A percentile compares a stretch with the other conserved stretches of the same genome.
These are phyloP conservation scores for Halocaridina rubra DNA, from an alignment of 2,888 invertebrate species.

Conservation along the genomic window DNA sequence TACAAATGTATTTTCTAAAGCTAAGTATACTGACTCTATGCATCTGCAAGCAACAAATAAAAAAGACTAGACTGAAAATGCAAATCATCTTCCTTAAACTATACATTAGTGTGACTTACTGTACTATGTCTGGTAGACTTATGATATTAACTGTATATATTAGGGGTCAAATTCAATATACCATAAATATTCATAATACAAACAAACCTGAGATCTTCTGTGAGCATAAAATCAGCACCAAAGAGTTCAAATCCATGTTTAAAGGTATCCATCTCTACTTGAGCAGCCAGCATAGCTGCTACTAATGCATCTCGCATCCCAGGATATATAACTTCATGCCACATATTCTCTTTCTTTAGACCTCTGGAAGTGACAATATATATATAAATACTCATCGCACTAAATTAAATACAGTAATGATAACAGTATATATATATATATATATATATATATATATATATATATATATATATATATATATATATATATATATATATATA, in stretches of 20 bases:
- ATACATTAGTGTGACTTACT: too few species aligned
- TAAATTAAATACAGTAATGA: too few species aligned
- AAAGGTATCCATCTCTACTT: constrained; percentile 75
- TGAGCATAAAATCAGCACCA: constrained; percentile 92
- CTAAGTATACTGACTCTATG: too few species aligned
- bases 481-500: background rate
- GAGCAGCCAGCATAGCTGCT: constrained; percentile 78
- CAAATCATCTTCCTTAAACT: too few species aligned
- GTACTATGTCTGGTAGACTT: too few species aligned
- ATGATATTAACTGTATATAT: too few species aligned
- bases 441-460: background rate
- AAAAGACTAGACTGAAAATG: too few species aligned
- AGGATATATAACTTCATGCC: constrained; percentile 82
- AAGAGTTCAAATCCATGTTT: constrained; percentile 88
- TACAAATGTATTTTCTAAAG: too few species aligned
- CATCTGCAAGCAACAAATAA: too few species aligned
- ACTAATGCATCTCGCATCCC: constrained; percentile 86
- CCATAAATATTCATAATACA: too few species aligned
- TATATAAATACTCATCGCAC: too few species aligned
- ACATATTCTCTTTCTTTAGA: constrained; percentile 72
- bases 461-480: background rate
- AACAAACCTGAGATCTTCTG: constrained; percentile 75
- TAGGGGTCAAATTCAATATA: too few species aligned
- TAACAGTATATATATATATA: background rate
- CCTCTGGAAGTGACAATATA: constrained; percentile 30